Percentiles rank a stretch among this genome's conserved stretches.
Evolutionary conservation across 2,113 vertebrate genomes (phyloP).

Genomic region (Phalacrocorax pelagicus): DNA sequence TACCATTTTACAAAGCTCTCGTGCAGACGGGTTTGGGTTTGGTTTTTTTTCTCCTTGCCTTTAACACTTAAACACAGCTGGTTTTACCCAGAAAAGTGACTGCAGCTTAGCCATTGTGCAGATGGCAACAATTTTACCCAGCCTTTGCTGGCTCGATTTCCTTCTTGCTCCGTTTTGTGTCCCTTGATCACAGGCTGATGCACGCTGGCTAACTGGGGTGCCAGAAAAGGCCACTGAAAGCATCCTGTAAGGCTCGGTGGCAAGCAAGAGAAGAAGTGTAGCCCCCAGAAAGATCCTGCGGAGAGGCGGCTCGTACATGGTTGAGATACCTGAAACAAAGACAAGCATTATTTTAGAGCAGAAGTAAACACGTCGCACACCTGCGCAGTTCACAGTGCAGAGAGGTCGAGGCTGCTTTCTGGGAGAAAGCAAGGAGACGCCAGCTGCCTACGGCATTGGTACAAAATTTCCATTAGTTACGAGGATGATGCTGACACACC

Average conservation of each 20-base stretch:
- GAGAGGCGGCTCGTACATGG: slow-evolving; percentile 88
- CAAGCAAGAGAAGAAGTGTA: slow-evolving; percentile 92
- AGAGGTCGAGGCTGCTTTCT: rapidly evolving
- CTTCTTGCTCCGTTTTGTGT: background rate
- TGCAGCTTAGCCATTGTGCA: background rate
- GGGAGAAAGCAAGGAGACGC: background rate
- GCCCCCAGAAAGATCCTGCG: slow-evolving; percentile 93
- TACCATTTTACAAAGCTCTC: slow-evolving; percentile 23
- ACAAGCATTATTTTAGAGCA: background rate
- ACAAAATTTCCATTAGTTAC: rapidly evolving
- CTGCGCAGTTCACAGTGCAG: rapidly evolving
- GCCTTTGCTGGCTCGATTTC: background rate
- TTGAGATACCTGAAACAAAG: slow-evolving; percentile 86
- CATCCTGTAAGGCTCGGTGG: slow-evolving; percentile 93
- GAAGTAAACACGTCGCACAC: background rate
- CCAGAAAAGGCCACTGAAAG: slow-evolving; percentile 94
- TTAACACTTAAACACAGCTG: slow-evolving; percentile 34
- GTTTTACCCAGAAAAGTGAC: background rate
- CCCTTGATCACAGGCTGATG: background rate
- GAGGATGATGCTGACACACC: rapidly evolving
- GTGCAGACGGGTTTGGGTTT: background rate
- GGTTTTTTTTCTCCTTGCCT: background rate
- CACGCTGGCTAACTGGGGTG: slow-evolving; percentile 64
- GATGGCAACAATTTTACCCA: slow-evolving; percentile 49
- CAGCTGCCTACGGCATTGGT: background rate